Evolutionary conservation across 2,113 vertebrate genomes (phyloP).

Genomic region (Amblyopsis rosae): DNA sequence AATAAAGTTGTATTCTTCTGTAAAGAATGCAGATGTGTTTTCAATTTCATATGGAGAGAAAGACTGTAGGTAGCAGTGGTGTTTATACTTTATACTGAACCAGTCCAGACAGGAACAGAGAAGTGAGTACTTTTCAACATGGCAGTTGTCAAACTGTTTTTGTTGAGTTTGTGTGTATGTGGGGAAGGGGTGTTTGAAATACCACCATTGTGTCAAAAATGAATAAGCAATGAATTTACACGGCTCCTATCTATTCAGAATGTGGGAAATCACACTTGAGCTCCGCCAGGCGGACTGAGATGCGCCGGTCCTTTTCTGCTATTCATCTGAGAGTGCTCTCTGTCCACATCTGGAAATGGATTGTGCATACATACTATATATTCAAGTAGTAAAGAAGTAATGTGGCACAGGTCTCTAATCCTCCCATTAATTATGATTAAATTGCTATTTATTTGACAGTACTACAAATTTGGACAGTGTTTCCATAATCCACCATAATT

Average conservation of each 20-base stretch:
- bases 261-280: slow-evolving; percentile 33
- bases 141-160: slow-evolving; percentile 4
- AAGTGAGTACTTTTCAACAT: not conserved
- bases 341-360: not conserved
- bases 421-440: slow-evolving; percentile 22
- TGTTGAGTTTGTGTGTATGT: not conserved
- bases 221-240: slow-evolving; percentile 34
- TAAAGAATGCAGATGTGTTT: not conserved
- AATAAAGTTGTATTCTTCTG: not conserved
- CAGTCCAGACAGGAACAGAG: slow-evolving; percentile 1
- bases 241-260: not conserved
- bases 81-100: not conserved
- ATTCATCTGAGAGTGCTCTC: slow-evolving; percentile 1
- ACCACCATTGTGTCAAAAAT: slow-evolving; percentile 18
- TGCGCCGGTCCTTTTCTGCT: not conserved
- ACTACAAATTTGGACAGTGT: slow-evolving; percentile 30
- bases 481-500: slow-evolving; percentile 19
- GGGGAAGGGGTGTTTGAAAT: slow-evolving; percentile 1
- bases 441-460: slow-evolving; percentile 40
- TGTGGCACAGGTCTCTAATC: slow-evolving; percentile 1
- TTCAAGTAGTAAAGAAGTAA: not conserved
- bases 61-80: not conserved
- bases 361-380: not conserved
- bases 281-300: not conserved
- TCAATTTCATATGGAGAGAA: not conserved